Base-by-base conservation (phyloP, 1,140 invertebrate genomes). In the Drosophila willistoni region DNA sequence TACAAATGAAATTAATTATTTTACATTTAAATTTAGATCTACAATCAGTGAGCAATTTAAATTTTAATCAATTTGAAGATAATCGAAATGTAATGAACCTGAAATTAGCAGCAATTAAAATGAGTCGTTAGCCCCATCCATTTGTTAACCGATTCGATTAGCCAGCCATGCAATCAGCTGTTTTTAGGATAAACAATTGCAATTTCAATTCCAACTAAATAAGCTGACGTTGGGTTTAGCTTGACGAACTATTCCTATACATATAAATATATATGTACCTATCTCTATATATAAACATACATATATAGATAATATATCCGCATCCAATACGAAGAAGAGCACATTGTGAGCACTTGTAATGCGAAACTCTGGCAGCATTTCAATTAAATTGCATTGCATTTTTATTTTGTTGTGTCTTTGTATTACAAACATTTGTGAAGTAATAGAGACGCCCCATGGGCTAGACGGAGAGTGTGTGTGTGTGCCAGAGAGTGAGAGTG, bases 371-470 rank as follows among this genome's bases (percentile, higher is more conserved):
- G 64, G 69, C 64, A 65, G 55, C 39, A 62, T 70, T 82, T 86
- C 80, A 79, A 86, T 86, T 75, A 73, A 87, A 84, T 84, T 84
- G 81, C 80, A 81, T 76, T 51, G 44, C 44, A 51, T 51, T 51
- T 51, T 51, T 51, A 9, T 51, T 22, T 22, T 81, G 71, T 64
- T 74, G 22, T 63, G 4, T 34, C 25, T 29, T 51, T 14, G n/a
- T 34, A 74, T 55, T 59, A 62, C 73, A 70, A 77, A 64, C 73
- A 77, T 72, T 74, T 75, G 73, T 77, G 66, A 74, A 74, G 36
- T 3, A 51, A 33, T 44, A 56, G 68, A 51, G 44, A 51, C 44
- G 44, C 17, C 44, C 44, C 44, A 51, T 3, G 44, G 44, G 17
- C 44, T 51, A 51, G 44, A 51, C 44, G 12, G 3, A 22, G 17